Percentiles rank a stretch among this genome's conserved stretches.
Conservation (phyloP, 1,140 invertebrate genomes). For the Euura lappo region DNA sequence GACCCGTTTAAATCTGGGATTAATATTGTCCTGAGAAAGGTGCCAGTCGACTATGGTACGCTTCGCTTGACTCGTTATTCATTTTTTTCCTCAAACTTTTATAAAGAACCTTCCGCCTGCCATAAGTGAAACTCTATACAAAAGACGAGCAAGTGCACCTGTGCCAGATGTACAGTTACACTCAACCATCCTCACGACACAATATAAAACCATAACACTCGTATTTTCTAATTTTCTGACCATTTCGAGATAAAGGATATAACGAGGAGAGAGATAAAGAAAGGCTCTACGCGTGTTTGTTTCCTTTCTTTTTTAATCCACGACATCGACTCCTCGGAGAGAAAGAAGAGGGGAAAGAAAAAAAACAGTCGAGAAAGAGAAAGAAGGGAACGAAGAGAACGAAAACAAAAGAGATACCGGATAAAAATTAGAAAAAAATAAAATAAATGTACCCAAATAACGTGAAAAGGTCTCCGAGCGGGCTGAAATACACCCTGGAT, state of each 20-base stretch:
- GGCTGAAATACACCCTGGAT: background rate
- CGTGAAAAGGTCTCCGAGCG: background rate
- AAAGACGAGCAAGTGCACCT: slow-evolving; percentile 7
- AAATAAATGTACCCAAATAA: background rate
- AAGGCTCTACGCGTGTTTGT: background rate
- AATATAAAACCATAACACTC: too few relatives aligned
- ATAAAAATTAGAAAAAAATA: background rate
- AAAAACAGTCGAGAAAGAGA: background rate
- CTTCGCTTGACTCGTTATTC: too few relatives aligned
- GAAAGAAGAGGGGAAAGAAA: background rate
- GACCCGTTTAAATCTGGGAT: background rate
- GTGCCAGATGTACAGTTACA: slow-evolving; percentile 14
- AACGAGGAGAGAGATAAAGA: too few relatives aligned
- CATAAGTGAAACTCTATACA: background rate
- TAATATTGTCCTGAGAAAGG: background rate
- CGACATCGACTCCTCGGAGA: background rate
- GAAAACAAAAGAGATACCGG: slow-evolving; percentile 14
- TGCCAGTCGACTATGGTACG: background rate
- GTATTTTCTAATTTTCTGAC: too few relatives aligned
- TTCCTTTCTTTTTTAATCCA: background rate
- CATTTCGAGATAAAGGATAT: too few relatives aligned
- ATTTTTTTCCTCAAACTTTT: too few relatives aligned
- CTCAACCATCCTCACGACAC: background rate
- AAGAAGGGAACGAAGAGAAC: background rate
- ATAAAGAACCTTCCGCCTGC: too few relatives aligned